phyloP scores from a whole-genome alignment of 2,888 invertebrate species.

The Perdita meconis region DNA sequence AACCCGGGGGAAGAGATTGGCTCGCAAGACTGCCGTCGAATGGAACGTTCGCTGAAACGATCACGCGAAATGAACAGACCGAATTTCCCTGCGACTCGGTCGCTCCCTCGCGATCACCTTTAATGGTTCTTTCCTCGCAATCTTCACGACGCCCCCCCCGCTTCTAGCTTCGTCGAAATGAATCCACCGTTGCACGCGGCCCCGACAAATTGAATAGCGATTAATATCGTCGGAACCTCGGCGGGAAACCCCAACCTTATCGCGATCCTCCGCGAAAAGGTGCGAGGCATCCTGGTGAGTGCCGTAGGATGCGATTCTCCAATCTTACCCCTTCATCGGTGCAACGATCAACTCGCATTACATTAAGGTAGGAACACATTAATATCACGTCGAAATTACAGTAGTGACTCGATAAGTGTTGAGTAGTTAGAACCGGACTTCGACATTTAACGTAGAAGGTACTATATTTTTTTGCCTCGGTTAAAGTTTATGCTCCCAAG shows the following conservation, averaged over 20 bases:
- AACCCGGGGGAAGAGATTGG: conserved; percentile 49
- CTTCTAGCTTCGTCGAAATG: no score
- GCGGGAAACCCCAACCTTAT: background rate
- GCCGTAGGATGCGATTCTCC: no score
- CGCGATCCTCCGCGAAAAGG: background rate
- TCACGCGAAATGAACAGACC: conserved; percentile 50
- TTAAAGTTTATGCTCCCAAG: no score
- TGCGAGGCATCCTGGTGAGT: no score
- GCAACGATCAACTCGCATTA: no score
- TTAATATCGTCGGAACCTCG: background rate
- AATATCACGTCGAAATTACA: no score
- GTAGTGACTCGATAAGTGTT: no score
- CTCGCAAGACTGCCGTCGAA: conserved; percentile 35
- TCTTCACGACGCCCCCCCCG: background rate
- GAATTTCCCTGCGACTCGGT: conserved; percentile 14
- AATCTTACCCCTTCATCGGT: no score
- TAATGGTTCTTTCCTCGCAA: conserved; percentile 27
- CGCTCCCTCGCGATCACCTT: conserved; percentile 17
- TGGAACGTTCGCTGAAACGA: conserved; percentile 49
- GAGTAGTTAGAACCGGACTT: no score
- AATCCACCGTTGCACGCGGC: background rate
- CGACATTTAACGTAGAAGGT: no score
- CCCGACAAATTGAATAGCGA: conserved; percentile 9
- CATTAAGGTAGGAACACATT: no score
- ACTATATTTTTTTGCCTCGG: no score